Evolutionary conservation across 2,113 vertebrate species (phyloP).

Genomic region (Megaleporinus macrocephalus): DNA sequence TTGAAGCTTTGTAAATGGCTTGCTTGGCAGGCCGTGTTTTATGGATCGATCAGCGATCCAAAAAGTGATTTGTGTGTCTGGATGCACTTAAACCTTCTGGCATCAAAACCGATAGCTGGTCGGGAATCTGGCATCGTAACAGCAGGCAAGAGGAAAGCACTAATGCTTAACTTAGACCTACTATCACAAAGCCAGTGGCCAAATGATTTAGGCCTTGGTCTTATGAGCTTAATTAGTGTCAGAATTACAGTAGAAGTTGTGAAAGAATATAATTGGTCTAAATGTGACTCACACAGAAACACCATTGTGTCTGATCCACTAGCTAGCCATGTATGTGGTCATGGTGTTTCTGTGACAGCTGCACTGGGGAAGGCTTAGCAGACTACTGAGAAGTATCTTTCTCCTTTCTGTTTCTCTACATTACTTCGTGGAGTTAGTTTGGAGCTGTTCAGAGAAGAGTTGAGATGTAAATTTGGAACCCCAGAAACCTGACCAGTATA

Average conservation of each 20-base stretch:
- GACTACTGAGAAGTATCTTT: neutral
- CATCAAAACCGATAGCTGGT: conserved; percentile 2
- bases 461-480: neutral
- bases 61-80: conserved; percentile 54
- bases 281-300: neutral
- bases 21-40: conserved; percentile 39
- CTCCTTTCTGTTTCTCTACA: neutral
- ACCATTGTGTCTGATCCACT: neutral
- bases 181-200: neutral
- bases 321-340: neutral
- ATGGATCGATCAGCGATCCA: conserved; percentile 48
- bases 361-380: neutral
- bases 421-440: neutral
- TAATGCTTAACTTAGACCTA: conserved; percentile 2
- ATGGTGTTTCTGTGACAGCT: neutral
- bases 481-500: neutral
- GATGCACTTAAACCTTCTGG: conserved; percentile 56
- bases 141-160: neutral
- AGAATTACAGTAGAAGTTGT: conserved; percentile 1
- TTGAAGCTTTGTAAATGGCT: conserved; percentile 37
- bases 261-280: neutral
- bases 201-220: neutral
- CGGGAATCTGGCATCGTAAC: conserved; percentile 5
- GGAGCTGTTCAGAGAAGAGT: neutral
- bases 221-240: neutral